These are phyloP conservation scores for Tenthredo notha DNA, from an alignment of 2,888 invertebrate species.

Conservation along the genomic window DNA sequence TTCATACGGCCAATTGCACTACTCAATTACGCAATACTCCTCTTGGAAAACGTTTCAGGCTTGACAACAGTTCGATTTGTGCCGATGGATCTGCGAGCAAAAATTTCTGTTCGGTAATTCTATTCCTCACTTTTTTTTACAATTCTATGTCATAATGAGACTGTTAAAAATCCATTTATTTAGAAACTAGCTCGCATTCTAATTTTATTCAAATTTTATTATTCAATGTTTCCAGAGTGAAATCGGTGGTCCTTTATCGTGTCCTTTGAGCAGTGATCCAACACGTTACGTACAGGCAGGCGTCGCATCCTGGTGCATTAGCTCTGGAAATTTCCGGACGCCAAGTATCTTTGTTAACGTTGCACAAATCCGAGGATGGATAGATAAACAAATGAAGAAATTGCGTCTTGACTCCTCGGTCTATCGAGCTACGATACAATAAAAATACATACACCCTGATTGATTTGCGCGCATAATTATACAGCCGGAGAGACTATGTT, in stretches of 20 bases:
- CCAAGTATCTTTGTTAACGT: slow-evolving; percentile 90
- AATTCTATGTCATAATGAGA: background rate
- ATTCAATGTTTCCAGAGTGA: slow-evolving; percentile 79
- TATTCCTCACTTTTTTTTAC: background rate
- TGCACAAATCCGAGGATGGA: slow-evolving; percentile 84
- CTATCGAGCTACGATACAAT: slow-evolving; percentile 61
- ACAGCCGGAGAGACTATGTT: background rate
- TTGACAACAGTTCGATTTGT: slow-evolving; percentile 87
- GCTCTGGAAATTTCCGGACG: slow-evolving; percentile 84
- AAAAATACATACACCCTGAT: background rate
- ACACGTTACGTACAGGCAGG: slow-evolving; percentile 81
- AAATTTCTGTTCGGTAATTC: slow-evolving; percentile 84
- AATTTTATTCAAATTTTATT: background rate
- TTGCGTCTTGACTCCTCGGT: slow-evolving; percentile 76
- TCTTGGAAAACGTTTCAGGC: slow-evolving; percentile 83
- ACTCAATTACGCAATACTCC: slow-evolving; percentile 83
- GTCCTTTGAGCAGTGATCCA: slow-evolving; percentile 81
- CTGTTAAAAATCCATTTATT: background rate
- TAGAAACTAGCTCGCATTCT: background rate
- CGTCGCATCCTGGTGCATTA: slow-evolving; percentile 92
- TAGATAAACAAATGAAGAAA: slow-evolving; percentile 81
- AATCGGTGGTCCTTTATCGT: slow-evolving; percentile 90
- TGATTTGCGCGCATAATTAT: background rate
- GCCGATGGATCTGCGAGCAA: slow-evolving; percentile 86
- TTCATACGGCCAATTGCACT: slow-evolving; percentile 83